Percentiles rank a stretch among this genome's conserved stretches.
These are phyloP conservation scores for Drosophila busckii DNA, from an alignment of 1,140 invertebrate species.

Conservation along the genomic window DNA sequence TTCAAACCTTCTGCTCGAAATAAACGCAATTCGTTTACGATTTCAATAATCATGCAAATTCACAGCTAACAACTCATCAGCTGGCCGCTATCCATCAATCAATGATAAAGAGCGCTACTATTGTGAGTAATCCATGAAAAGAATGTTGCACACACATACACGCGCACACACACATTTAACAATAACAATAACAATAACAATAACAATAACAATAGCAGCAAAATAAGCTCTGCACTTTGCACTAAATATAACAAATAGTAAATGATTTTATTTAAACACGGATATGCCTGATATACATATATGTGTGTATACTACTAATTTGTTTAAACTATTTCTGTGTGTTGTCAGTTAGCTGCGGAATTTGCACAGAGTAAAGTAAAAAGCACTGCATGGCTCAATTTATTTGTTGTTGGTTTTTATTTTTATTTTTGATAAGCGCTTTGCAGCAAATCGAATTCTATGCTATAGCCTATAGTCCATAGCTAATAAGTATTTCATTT, in stretches of 20 bases:
- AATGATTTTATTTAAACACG: too few species aligned
- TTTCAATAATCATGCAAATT: conserved; percentile 78
- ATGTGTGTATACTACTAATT: conserved; percentile 1
- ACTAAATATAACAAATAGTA: too few species aligned
- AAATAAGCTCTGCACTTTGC: conserved; percentile 31
- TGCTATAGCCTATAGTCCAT: not conserved
- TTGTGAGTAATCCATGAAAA: conserved; percentile 80
- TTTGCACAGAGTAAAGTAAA: conserved; percentile 44
- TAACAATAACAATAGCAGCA: conserved; percentile 38
- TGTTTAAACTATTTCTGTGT: conserved; percentile 16
- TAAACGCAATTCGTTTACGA: conserved; percentile 36
- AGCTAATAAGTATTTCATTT: too few species aligned
- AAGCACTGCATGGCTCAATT: conserved; percentile 26
- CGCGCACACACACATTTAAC: too few species aligned
- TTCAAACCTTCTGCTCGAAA: conserved; percentile 23
- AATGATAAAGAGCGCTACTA: conserved; percentile 83
- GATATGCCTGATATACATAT: conserved; percentile 25
- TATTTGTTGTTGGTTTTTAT: not conserved
- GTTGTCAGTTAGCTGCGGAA: conserved; percentile 61
- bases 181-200: conserved; percentile 18
- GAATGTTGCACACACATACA: conserved; percentile 27
- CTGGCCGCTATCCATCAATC: conserved; percentile 81
- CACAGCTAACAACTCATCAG: conserved; percentile 80
- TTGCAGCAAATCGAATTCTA: not conserved
- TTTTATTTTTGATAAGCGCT: not conserved